Evolutionary conservation across 2,888 invertebrate genomes (phyloP), one percentile per base, ranked within the genome.

Genomic region (Papilio protenor): DNA sequence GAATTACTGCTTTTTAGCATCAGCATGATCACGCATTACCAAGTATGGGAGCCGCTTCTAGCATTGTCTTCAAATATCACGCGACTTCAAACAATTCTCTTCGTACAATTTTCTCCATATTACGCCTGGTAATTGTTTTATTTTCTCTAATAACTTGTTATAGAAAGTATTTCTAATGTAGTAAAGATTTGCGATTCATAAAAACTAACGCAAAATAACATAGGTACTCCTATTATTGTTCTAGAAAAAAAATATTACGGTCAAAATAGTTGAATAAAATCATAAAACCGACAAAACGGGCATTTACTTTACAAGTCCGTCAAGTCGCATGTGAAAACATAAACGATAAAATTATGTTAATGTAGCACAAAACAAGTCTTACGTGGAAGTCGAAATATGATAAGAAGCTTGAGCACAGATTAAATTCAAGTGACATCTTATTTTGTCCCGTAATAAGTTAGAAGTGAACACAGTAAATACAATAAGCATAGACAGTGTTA

Each of bases 261-360:
- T 55, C 72, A 40, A 73, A 57, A 6, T 57, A 27, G 73, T n/a
- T 16, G 57, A 52, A 40, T 27, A 27, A 27, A 27, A 2, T 45
- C 74, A 66, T 11, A 1, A n/a, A 52, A 45, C 66, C 16, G 33
- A 55, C 49, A 66, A 69, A 75, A 66, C 40, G 33, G 55, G 75
- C 33, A 69, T 75, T 66, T 66, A 52, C 5, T 49, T 40, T 4
- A 23, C 61, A 45, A 49, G 21, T 40, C 12, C 4, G 21, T 10
- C 40, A 45, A 47, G 52, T 49, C 21, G 49, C n/a, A 18, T 75
- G 49, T 21, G 49, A 66, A 40, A 11, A 8, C 33, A 12, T 4
- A 12, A 33, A 23, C 55, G 52, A 69, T 55, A 45, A 75, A 75
- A 66, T 66, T 45, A 69, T 66, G 75, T 75, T 75, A 75, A 75